Evolutionary conservation across 2,888 invertebrate species (phyloP).

Genomic region (Ochropacha duplaris): DNA sequence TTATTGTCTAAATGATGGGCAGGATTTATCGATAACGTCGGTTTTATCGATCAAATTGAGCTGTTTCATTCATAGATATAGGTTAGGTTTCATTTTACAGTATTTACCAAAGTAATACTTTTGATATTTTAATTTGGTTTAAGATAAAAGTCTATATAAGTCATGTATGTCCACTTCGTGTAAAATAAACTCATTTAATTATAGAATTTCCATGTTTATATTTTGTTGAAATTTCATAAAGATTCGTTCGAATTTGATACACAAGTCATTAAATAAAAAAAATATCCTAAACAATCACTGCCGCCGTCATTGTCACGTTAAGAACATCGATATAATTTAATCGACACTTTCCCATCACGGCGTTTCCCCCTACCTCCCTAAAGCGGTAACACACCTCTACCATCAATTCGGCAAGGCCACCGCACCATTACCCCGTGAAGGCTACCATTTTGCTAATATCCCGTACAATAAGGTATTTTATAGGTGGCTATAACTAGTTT

Average conservation of each 20-base stretch:
- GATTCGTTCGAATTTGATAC: too few relatives aligned
- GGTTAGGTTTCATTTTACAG: too few relatives aligned
- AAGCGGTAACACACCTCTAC: conserved; percentile 6
- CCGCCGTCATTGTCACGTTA: not conserved
- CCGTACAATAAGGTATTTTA: conserved; percentile 24
- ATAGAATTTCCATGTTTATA: too few relatives aligned
- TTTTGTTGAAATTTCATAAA: too few relatives aligned
- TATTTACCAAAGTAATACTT: too few relatives aligned
- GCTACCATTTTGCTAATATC: conserved; percentile 30
- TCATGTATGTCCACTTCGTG: not conserved
- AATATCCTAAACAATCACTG: too few relatives aligned
- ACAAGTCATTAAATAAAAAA: too few relatives aligned
- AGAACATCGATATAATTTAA: not conserved
- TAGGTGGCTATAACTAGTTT: conserved; percentile 2
- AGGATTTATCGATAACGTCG: not conserved
- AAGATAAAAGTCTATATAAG: too few relatives aligned
- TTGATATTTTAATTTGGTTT: too few relatives aligned
- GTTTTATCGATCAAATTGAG: too few relatives aligned
- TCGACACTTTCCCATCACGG: not conserved
- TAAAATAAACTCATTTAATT: too few relatives aligned
- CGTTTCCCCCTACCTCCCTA: not conserved
- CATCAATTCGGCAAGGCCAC: conserved; percentile 35
- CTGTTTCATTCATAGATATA: too few relatives aligned
- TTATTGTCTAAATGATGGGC: not conserved
- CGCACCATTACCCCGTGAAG: conserved; percentile 40